A percentile compares a stretch with the other conserved stretches of the same genome.
These are phyloP conservation scores for Ladona fulva DNA, from an alignment of 1,140 invertebrate species.

Conservation along the genomic window DNA sequence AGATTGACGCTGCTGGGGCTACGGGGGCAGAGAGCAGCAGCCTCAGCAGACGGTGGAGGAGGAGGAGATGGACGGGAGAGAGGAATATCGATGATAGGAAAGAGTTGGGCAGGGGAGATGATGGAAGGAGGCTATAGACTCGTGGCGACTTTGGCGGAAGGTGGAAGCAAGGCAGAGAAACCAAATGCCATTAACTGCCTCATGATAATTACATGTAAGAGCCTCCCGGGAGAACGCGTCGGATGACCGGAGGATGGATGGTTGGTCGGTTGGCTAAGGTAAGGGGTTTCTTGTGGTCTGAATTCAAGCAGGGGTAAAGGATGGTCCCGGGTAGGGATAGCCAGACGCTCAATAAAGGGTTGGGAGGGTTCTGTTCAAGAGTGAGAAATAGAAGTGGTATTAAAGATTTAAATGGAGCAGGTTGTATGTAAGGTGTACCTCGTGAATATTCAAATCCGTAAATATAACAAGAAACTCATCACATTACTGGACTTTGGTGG, in stretches of 20 bases:
- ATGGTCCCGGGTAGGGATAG: too few relatives aligned
- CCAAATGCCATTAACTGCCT: constrained; percentile 3
- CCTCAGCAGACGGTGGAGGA: too few relatives aligned
- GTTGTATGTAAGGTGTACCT: too few relatives aligned
- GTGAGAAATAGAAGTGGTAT: too few relatives aligned
- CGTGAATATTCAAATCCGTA: too few relatives aligned
- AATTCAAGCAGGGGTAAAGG: not conserved
- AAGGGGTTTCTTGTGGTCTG: not conserved
- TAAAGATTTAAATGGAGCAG: too few relatives aligned
- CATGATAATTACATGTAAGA: constrained; percentile 10
- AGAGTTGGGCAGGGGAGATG: not conserved
- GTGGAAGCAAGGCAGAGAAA: not conserved
- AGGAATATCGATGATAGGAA: not conserved
- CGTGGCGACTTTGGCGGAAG: not conserved
- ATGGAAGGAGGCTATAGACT: not conserved
- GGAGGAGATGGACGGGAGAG: not conserved
- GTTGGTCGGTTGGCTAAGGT: not conserved
- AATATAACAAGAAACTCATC: too few relatives aligned
- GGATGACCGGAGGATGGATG: not conserved
- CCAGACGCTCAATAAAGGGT: too few relatives aligned
- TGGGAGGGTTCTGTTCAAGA: too few relatives aligned
- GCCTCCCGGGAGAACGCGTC: not conserved
- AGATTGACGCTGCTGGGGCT: too few relatives aligned
- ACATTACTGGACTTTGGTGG: too few relatives aligned
- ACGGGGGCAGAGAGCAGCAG: too few relatives aligned